phyloP scores from a whole-genome alignment of 2,113 vertebrate genomes.

The Antennarius striatus region DNA sequence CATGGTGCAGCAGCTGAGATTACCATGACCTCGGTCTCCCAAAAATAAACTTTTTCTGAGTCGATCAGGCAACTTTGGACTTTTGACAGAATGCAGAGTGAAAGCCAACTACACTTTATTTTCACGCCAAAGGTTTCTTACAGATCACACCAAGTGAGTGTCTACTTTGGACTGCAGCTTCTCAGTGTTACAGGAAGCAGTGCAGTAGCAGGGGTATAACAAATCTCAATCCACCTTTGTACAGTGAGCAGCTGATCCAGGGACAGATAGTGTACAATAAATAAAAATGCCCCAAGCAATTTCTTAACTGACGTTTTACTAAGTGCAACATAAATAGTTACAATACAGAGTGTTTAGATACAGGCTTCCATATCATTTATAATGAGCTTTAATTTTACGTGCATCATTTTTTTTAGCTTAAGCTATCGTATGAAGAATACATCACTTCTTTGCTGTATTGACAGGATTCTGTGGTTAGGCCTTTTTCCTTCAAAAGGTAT shows the following conservation, averaged over 20 bases:
- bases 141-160: slow-evolving; percentile 20
- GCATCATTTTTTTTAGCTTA: no score
- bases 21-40: slow-evolving; percentile 30
- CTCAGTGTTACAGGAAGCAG: slow-evolving; percentile 44
- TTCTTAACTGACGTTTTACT: no score
- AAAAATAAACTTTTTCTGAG: slow-evolving; percentile 36
- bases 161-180: slow-evolving; percentile 12
- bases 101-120: slow-evolving; percentile 24
- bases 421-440: no score
- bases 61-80: slow-evolving; percentile 14
- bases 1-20: slow-evolving; percentile 36
- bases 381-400: no score
- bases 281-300: slow-evolving; percentile 5
- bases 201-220: slow-evolving; percentile 37
- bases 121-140: slow-evolving; percentile 13
- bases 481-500: no score
- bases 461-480: no score
- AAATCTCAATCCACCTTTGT: slow-evolving; percentile 45
- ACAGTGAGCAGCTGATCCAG: slow-evolving; percentile 45
- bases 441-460: no score
- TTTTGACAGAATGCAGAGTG: slow-evolving; percentile 14
- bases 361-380: no score
- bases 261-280: slow-evolving; percentile 37
- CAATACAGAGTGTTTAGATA: no score
- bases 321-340: no score